Evolutionary conservation across 2,888 invertebrate species (phyloP).

Genomic region (Rhaphigaster nebulosa): DNA sequence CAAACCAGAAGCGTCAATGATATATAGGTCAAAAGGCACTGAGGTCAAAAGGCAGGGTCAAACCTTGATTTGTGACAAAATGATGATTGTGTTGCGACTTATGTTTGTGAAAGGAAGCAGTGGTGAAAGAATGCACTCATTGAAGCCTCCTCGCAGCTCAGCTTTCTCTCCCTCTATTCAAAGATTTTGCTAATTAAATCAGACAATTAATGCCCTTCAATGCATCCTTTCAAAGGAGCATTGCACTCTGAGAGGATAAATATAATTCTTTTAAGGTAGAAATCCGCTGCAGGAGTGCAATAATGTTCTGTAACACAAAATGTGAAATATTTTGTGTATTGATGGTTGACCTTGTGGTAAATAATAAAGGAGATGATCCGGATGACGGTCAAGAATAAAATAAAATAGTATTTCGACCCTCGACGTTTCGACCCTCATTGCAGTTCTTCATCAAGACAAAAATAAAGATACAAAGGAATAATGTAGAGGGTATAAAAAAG

Average conservation of each 20-base stretch:
- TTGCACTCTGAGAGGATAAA: not conserved
- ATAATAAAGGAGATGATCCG: too few species aligned
- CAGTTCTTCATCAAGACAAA: too few species aligned
- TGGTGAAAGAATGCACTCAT: not conserved
- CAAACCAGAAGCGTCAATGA: not conserved
- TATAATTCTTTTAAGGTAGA: not conserved
- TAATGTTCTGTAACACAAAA: too few species aligned
- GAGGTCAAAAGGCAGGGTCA: not conserved
- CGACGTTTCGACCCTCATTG: too few species aligned
- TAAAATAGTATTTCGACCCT: too few species aligned
- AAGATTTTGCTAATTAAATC: constrained; percentile 17
- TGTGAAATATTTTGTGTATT: too few species aligned
- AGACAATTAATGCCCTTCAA: constrained; percentile 4
- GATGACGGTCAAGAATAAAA: too few species aligned
- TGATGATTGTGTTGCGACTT: not conserved
- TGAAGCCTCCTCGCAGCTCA: not conserved
- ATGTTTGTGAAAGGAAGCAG: not conserved
- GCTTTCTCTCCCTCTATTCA: not conserved
- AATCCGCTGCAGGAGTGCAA: not conserved
- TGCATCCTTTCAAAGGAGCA: constrained; percentile 38
- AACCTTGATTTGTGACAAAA: not conserved
- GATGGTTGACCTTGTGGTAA: too few species aligned
- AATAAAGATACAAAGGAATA: too few species aligned
- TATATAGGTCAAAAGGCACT: not conserved
- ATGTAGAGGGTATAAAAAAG: too few species aligned